Evolutionary conservation across 2,113 vertebrate species (phyloP).

Genomic region (Plecotus auritus): DNA sequence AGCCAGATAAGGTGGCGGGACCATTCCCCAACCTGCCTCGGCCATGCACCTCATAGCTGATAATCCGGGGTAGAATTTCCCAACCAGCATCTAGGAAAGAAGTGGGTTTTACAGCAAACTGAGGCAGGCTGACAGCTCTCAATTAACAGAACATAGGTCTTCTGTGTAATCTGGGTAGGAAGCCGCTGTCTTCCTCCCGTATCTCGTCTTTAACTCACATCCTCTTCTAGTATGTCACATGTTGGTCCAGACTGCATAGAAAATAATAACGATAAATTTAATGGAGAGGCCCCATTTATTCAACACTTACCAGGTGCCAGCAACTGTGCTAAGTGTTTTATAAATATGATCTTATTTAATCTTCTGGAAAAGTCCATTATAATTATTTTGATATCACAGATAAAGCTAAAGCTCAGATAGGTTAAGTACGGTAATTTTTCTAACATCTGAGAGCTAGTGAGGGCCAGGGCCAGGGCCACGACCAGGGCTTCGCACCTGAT

Average conservation of each 20-base stretch:
- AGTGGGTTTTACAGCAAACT: conserved; percentile 3
- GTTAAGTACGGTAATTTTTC: neutral
- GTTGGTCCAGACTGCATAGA: neutral
- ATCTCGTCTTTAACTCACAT: neutral
- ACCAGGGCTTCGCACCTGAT: neutral
- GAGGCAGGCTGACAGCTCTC: conserved; percentile 42
- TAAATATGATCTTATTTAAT: neutral
- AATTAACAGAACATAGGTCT: conserved; percentile 25
- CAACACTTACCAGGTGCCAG: neutral
- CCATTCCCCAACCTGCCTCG: neutral
- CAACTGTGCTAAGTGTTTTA: neutral
- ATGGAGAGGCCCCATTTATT: neutral
- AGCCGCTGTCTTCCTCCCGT: neutral
- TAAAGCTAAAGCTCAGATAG: neutral
- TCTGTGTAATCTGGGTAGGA: neutral
- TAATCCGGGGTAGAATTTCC: conserved; percentile 57
- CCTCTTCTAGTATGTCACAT: neutral
- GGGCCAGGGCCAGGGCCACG: neutral
- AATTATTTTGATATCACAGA: neutral
- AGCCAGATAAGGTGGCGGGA: conserved; percentile 7
- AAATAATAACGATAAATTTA: neutral
- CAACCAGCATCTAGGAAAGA: conserved; percentile 5
- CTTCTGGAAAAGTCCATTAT: neutral
- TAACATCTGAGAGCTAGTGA: neutral
- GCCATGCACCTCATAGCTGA: conserved; percentile 47